Conservation (phyloP, 2,113 vertebrate species). For the Lipotes vexillifer region DNA sequence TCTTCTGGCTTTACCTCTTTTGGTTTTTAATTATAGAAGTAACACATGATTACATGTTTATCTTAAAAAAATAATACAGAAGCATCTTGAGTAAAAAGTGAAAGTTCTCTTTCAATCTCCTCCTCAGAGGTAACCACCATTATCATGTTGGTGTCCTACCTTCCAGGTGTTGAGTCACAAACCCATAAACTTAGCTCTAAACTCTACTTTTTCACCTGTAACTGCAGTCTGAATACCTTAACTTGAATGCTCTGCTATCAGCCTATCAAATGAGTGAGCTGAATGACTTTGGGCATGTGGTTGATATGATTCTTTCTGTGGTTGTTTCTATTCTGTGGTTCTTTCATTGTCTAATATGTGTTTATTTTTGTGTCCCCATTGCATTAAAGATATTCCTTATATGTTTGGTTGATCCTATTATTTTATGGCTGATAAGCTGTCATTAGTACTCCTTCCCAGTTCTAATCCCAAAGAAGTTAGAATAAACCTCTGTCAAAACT, state of each 20-base stretch:
- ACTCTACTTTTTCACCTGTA: neutral
- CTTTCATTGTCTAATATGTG: neutral
- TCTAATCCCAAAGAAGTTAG: neutral
- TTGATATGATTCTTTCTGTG: conserved; percentile 3
- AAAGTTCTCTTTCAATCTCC: neutral
- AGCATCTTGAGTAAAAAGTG: neutral
- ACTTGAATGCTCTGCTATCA: neutral
- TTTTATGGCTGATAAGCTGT: conserved; percentile 5
- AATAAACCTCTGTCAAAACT: conserved; percentile 16
- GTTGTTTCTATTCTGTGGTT: neutral
- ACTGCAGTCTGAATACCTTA: neutral
- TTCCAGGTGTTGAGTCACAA: neutral
- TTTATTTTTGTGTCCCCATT: conserved; percentile 22
- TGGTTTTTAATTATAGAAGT: neutral
- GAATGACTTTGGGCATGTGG: neutral
- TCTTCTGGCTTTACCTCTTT: neutral
- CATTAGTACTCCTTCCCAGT: neutral
- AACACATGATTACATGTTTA: neutral
- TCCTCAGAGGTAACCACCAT: neutral
- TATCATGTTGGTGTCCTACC: neutral
- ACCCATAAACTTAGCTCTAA: neutral
- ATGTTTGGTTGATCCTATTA: conserved; percentile 16
- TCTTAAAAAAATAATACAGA: neutral
- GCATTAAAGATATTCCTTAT: neutral
- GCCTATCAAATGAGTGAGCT: neutral